phyloP scores from a whole-genome alignment of 2,113 vertebrate species.

The Oxyura jamaicensis region DNA sequence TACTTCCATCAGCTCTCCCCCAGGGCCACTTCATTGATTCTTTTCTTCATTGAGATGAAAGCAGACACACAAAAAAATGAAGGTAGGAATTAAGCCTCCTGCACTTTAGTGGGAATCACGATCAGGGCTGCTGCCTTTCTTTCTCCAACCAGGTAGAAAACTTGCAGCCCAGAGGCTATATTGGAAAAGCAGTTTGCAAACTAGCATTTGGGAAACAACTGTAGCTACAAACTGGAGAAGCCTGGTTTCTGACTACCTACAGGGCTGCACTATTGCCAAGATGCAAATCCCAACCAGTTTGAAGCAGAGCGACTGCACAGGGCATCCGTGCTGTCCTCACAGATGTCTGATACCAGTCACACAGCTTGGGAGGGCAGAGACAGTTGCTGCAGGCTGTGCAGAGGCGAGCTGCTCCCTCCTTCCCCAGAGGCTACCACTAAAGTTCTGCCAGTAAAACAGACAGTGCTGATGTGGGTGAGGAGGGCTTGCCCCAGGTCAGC shows the following conservation, averaged over 20 bases:
- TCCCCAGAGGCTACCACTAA: too few relatives aligned
- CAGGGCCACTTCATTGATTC: neutral
- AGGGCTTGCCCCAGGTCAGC: neutral
- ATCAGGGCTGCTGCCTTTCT: neutral
- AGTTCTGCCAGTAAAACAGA: neutral
- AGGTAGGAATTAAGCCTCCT: neutral
- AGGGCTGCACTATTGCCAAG: neutral
- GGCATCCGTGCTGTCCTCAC: neutral
- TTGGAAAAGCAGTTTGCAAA: neutral
- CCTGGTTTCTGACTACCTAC: neutral
- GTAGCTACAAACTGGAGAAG: neutral
- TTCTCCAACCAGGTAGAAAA: neutral
- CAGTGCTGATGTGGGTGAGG: rapidly evolving
- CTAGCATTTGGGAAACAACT: neutral
- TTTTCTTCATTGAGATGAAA: neutral
- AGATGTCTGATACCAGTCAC: rapidly evolving
- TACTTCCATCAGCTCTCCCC: neutral
- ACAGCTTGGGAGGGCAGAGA: neutral
- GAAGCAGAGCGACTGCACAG: neutral
- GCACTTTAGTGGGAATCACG: neutral
- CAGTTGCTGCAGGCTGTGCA: neutral
- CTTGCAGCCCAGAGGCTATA: neutral
- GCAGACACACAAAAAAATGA: neutral
- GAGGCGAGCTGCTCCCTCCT: neutral
- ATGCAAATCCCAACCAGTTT: neutral